Evolutionary conservation across 2,888 invertebrate species (phyloP), one percentile per base, ranked within the genome.

Genomic region (Capitulum mitella): DNA sequence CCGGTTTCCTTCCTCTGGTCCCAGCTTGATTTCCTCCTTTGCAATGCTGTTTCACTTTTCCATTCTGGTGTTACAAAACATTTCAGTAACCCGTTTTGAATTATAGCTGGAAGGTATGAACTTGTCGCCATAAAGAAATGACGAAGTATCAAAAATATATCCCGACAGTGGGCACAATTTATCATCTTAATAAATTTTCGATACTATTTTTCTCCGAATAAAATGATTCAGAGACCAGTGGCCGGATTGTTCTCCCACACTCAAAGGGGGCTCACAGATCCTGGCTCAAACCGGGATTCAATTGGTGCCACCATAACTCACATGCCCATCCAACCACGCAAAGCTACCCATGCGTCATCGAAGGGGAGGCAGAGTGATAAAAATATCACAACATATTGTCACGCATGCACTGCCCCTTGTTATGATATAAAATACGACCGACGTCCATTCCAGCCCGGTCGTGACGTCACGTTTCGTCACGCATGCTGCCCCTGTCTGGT

Each of bases 301-400:
- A 32, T 61, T 32, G 61, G 29, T 12, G 3, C 61, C 14, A 32
- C 32, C 61, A 61, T 61, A 61, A 61, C 61, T 61, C 61, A 61
- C 61, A n/a, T 32, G 61, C 1, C 16, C 61, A 61, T 16, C 32
- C 61, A 32, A 32, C 61, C 61, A 12, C 3, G 32, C 16, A 1
- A 3, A n/a, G 32, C 3, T 32, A 32, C 32, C 58, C 61, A 8
- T 12, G 16, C 29, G 61, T 16, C 32, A 10, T 12, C n/a, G 16
- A 61, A 32, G 61, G 32, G 61, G 29, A 8, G 61, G 3, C 16
- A 1, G 16, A 3, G 61, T 61, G 61, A 61, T 61, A 61, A 61
- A 61, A 61, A 61, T 61, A 61, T n/a, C 58, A 58, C 32, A 61
- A 32, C 61, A 61, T 61, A 61, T 61, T 61, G 61, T 61, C 61